Evolutionary conservation across 2,797 vertebrate genomes (phyloP), one percentile per base, ranked within the genome.

Genomic region (Semaprochilodus insignis): DNA sequence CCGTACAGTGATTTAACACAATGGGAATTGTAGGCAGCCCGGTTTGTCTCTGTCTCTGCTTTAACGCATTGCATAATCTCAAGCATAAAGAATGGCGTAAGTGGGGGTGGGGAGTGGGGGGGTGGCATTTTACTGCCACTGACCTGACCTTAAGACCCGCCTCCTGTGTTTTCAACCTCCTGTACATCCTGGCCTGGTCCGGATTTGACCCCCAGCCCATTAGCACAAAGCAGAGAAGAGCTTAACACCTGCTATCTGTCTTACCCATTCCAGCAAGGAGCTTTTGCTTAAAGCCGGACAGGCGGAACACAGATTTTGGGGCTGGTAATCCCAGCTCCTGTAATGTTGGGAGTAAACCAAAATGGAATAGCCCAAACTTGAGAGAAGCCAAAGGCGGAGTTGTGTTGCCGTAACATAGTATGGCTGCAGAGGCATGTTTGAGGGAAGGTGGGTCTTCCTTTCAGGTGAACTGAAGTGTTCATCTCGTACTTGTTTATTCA

Each of bases 111-210:
- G 51, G 25, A 15, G 40, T 0, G 0, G 6, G 3, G 65, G 13
- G 13, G 51, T 3, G 55, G 57, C 19, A 21, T 59, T 71, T 57
- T 27, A 72, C 3, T 40, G 60, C 72, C 57, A 80, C 65, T 89
- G 90, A 90, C 88, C 89, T 90, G 92, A 93, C 93, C 93, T 92
- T 85, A 89, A 66, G 44, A 44, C 87, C 87, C 86, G 17, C 1
- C 69, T 63, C 88, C 84, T 89, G 88, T 87, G 87, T 87, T 54
- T 91, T 89, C 59, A 60, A 48, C 51, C 66, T 73, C 71, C 70
- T 76, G 70, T 34, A 79, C 73, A 84, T 81, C 27, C 27, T 71
- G 75, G 77, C 85, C 85, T 81, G 8, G 16, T 69, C 73, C 87
- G 89, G 83, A 87, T 87, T 84, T 86, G 85, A 85, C 85, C 80